Evolutionary conservation across 2,888 invertebrate species (phyloP).

Genomic region (Mesorhabditis belari): DNA sequence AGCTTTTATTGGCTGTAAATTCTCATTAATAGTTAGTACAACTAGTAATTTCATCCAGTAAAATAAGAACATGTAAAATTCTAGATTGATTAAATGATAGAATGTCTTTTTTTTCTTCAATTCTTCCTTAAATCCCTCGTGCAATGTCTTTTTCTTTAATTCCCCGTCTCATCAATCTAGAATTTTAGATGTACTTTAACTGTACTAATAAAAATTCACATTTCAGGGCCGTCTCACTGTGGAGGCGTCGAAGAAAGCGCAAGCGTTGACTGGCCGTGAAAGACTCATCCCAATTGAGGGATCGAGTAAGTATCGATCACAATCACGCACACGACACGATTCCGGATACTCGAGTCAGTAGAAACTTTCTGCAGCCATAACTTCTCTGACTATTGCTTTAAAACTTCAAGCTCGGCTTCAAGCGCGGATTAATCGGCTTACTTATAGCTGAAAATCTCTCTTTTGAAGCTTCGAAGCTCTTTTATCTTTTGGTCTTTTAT

Average conservation of each 20-base stretch:
- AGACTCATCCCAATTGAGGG: conserved; percentile 48
- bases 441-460: too few relatives aligned
- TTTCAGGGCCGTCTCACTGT: conserved; percentile 45
- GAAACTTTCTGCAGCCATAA: background rate
- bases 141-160: background rate
- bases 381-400: background rate
- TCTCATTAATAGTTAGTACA: too few relatives aligned
- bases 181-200: background rate
- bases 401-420: background rate
- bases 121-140: background rate
- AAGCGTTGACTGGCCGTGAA: conserved; percentile 40
- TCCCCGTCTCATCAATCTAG: background rate
- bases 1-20: too few relatives aligned
- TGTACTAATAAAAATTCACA: background rate
- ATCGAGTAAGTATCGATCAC: conserved; percentile 15
- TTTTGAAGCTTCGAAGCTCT: too few relatives aligned
- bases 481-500: too few relatives aligned
- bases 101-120: background rate
- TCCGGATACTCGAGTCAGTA: conserved; percentile 11
- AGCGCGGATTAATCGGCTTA: background rate
- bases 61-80: too few relatives aligned
- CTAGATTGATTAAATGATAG: too few relatives aligned
- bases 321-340: conserved; percentile 12
- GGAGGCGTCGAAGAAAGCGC: conserved; percentile 40
- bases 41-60: too few relatives aligned